Evolutionary conservation across 2,888 invertebrate genomes (phyloP).

Genomic region (Mythimna loreyi): DNA sequence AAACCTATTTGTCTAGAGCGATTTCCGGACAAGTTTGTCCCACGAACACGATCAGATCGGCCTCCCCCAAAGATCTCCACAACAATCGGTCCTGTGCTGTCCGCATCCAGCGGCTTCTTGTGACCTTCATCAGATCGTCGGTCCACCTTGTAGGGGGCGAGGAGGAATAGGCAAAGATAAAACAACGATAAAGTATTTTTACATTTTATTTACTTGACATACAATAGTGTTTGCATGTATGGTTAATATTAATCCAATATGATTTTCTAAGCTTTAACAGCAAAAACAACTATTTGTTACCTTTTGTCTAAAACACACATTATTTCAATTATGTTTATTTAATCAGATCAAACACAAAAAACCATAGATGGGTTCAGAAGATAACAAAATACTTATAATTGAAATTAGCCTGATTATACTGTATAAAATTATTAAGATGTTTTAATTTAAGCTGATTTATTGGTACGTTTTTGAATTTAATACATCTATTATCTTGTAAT

Average conservation of each 20-base stretch:
- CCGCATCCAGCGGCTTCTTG: too few relatives aligned
- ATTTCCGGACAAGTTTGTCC: too few relatives aligned
- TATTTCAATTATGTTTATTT: constrained; percentile 1
- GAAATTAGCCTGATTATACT: too few relatives aligned
- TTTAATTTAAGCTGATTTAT: too few relatives aligned
- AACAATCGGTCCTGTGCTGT: too few relatives aligned
- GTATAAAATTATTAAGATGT: not conserved
- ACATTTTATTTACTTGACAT: constrained; percentile 79
- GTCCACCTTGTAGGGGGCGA: too few relatives aligned
- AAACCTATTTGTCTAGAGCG: too few relatives aligned
- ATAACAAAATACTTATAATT: not conserved
- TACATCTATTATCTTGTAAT: not conserved
- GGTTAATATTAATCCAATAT: constrained; percentile 56
- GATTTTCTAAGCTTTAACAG: constrained; percentile 63
- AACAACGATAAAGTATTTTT: constrained; percentile 63
- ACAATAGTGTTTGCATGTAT: constrained; percentile 69
- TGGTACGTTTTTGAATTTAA: not conserved
- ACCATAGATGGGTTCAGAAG: not conserved
- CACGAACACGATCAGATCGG: too few relatives aligned
- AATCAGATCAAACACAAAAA: constrained; percentile 9
- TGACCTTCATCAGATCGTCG: too few relatives aligned
- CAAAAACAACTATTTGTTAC: constrained; percentile 61
- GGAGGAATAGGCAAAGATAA: constrained; percentile 1
- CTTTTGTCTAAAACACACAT: constrained; percentile 44
- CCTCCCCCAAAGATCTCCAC: too few relatives aligned